Conservation (phyloP, 2,888 invertebrate species). For the Rambutsinella grinnellia region DNA sequence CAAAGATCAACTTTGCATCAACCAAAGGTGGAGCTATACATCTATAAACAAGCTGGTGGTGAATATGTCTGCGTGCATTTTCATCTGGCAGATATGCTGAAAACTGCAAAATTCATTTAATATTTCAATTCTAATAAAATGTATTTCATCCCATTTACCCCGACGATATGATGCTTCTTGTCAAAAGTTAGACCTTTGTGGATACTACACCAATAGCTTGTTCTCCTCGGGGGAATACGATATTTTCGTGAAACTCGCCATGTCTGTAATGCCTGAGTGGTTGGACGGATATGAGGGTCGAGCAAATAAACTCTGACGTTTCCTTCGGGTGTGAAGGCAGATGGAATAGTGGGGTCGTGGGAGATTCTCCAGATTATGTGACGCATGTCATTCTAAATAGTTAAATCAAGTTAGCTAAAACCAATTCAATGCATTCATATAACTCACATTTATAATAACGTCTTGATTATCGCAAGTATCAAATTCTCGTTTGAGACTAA, state of each 20-base stretch:
- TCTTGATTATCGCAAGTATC: slow-evolving; percentile 14
- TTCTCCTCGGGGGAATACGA: background rate
- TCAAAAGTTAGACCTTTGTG: background rate
- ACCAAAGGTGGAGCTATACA: slow-evolving; percentile 9
- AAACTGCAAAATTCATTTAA: slow-evolving; percentile 1
- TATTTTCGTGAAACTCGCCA: slow-evolving; percentile 4
- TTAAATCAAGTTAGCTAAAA: background rate
- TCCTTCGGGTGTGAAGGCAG: background rate
- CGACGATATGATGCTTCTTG: slow-evolving; percentile 5
- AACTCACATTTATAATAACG: background rate
- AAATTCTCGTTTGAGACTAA: background rate
- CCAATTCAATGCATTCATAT: background rate
- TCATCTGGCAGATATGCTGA: slow-evolving; percentile 1
- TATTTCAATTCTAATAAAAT: no score
- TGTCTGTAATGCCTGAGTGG: background rate
- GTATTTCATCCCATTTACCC: background rate
- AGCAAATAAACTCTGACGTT: background rate
- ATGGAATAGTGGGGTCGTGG: background rate
- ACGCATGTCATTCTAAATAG: slow-evolving; percentile 5
- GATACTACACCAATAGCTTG: slow-evolving; percentile 6
- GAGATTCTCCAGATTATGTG: background rate
- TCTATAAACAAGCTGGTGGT: slow-evolving; percentile 16
- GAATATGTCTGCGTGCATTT: background rate
- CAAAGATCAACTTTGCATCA: slow-evolving; percentile 10
- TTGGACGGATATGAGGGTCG: background rate